Evolutionary conservation across 1,140 invertebrate species (phyloP).

Genomic region (Zelostemma sp.): DNA sequence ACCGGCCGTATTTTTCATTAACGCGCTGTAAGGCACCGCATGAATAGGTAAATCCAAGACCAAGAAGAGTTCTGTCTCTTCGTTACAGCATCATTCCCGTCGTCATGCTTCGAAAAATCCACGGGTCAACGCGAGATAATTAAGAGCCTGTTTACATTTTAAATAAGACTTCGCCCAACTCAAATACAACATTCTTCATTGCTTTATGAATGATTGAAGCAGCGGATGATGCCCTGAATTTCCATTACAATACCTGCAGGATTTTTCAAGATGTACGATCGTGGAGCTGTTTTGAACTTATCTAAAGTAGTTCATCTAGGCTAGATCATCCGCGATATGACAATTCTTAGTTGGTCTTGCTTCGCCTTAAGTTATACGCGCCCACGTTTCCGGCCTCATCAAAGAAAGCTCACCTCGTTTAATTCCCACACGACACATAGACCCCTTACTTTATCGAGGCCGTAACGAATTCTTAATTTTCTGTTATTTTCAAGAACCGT

Average conservation of each 20-base stretch:
- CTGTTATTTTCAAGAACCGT: slow-evolving; percentile 14
- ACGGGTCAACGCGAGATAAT: background rate
- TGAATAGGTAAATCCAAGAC: slow-evolving; percentile 60
- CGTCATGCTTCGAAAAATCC: slow-evolving; percentile 6
- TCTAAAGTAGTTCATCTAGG: too few species aligned
- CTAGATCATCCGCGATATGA: too few species aligned
- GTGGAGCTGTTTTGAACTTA: too few species aligned
- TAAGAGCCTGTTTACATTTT: too few species aligned
- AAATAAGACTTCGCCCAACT: too few species aligned
- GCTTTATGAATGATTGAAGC: too few species aligned
- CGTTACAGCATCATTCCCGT: slow-evolving; percentile 6
- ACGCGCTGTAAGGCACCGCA: slow-evolving; percentile 60
- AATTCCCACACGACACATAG: slow-evolving; percentile 16
- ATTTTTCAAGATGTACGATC: too few species aligned
- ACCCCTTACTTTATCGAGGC: slow-evolving; percentile 2
- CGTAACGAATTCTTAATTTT: slow-evolving; percentile 20
- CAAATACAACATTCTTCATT: too few species aligned
- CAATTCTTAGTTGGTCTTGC: background rate
- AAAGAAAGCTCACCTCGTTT: slow-evolving; percentile 10
- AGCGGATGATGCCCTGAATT: too few species aligned
- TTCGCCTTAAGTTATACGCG: slow-evolving; percentile 10
- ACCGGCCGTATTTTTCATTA: slow-evolving; percentile 64
- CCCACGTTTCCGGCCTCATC: slow-evolving; percentile 16
- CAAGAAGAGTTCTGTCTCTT: slow-evolving; percentile 48
- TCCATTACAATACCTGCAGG: too few species aligned